These are phyloP conservation scores for Bursaphelenchus okinawaensis DNA, from an alignment of 2,888 invertebrate genomes.

Conservation along the genomic window DNA sequence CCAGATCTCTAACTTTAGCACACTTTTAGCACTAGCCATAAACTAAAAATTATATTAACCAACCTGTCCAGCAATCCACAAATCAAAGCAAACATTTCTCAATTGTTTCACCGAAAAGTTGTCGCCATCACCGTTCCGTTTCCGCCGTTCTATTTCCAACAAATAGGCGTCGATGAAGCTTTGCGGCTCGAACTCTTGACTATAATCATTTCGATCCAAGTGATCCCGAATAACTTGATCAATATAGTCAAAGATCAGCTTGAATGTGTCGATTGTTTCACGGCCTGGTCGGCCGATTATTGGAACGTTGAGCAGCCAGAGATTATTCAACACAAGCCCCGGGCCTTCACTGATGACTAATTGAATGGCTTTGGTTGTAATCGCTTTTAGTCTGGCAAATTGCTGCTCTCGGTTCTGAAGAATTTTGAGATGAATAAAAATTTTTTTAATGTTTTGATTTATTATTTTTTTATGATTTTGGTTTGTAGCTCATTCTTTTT, in stretches of 20 bases:
- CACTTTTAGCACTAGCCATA: too few relatives aligned
- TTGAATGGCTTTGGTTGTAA: not conserved
- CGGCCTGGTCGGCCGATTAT: not conserved
- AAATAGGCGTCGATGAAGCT: not conserved
- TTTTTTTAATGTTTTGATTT: not conserved
- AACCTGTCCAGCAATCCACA: not conserved
- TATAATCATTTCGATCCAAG: not conserved
- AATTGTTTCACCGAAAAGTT: not conserved
- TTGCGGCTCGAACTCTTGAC: not conserved
- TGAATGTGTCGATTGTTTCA: not conserved
- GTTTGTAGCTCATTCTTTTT: too few relatives aligned
- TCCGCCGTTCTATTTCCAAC: not conserved
- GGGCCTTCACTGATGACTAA: not conserved
- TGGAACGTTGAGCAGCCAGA: not conserved
- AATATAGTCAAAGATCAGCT: not conserved
- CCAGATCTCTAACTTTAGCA: too few relatives aligned
- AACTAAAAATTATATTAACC: too few relatives aligned
- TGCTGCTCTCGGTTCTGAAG: not conserved
- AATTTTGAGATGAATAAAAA: too few relatives aligned
- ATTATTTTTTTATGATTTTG: too few relatives aligned
- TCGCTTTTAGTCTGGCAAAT: not conserved
- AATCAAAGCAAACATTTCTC: not conserved
- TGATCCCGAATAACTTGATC: not conserved
- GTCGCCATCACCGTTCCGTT: not conserved
- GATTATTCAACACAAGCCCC: not conserved